Conservation (phyloP, 2,888 invertebrate species). For the Apotomis turbidana region DNA sequence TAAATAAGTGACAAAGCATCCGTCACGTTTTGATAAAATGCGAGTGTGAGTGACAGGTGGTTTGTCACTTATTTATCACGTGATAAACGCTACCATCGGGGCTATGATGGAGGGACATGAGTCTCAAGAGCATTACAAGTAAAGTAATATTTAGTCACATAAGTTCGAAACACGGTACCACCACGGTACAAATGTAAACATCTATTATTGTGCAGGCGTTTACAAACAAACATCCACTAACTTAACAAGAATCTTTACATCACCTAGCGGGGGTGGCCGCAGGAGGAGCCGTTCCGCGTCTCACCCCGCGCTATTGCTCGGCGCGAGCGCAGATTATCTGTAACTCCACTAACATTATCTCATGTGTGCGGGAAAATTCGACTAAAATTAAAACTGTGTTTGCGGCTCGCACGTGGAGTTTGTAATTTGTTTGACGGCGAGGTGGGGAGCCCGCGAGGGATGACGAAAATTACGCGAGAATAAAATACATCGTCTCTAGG, state of each 20-base stretch:
- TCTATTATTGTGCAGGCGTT: too few species aligned
- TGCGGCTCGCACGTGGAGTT: constrained; percentile 51
- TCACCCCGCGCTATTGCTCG: neutral
- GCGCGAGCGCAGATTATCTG: constrained; percentile 15
- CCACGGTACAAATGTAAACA: too few species aligned
- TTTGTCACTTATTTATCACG: too few species aligned
- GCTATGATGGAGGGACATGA: too few species aligned
- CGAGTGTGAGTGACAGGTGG: too few species aligned
- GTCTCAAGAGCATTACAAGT: too few species aligned
- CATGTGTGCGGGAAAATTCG: constrained; percentile 27
- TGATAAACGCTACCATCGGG: too few species aligned
- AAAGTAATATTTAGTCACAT: too few species aligned
- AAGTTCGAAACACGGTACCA: too few species aligned
- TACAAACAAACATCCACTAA: neutral
- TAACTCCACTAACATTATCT: constrained; percentile 43
- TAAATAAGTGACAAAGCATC: too few species aligned
- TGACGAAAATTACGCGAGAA: constrained; percentile 78
- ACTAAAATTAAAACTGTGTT: constrained; percentile 28
- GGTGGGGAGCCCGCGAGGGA: constrained; percentile 73
- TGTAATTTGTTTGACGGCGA: constrained; percentile 53
- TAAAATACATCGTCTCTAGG: constrained; percentile 73
- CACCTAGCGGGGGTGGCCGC: too few species aligned
- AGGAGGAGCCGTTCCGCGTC: neutral
- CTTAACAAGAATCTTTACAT: neutral
- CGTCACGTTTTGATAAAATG: too few species aligned